phyloP scores from a whole-genome alignment of 2,888 invertebrate species.

The Drosophila villosipedis region DNA sequence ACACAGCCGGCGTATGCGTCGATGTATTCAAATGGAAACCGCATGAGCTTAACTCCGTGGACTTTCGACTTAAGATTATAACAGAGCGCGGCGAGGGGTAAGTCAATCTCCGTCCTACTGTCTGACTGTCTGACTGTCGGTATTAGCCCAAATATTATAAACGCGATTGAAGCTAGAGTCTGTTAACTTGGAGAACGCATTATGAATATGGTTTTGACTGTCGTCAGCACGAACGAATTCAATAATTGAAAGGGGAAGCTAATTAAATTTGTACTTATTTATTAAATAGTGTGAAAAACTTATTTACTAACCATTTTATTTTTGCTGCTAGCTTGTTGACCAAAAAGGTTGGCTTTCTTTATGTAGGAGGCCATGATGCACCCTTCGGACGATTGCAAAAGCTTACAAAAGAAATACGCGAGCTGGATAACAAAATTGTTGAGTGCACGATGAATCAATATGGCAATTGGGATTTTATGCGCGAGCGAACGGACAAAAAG shows the following conservation, averaged over 20 bases:
- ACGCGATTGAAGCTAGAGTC: not conserved
- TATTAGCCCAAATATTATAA: not conserved
- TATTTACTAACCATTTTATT: slow-evolving; percentile 6
- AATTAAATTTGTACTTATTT: not conserved
- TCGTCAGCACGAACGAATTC: not conserved
- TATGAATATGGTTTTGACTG: not conserved
- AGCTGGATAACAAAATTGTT: slow-evolving; percentile 96
- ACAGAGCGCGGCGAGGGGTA: slow-evolving; percentile 91
- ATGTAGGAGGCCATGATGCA: slow-evolving; percentile 89
- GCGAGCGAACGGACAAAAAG: slow-evolving; percentile 98
- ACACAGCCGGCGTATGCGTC: slow-evolving; percentile 92
- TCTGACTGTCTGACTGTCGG: not conserved
- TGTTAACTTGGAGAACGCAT: not conserved
- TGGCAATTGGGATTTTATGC: slow-evolving; percentile 95
- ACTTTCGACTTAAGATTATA: slow-evolving; percentile 95
- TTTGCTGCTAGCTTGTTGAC: slow-evolving; percentile 87
- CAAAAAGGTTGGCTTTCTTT: slow-evolving; percentile 90
- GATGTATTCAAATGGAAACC: slow-evolving; percentile 99
- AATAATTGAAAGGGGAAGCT: not conserved
- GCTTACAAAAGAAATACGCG: slow-evolving; percentile 91
- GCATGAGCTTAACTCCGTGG: slow-evolving; percentile 95
- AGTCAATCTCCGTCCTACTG: slow-evolving; percentile 66
- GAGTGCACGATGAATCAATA: slow-evolving; percentile 94
- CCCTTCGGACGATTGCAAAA: slow-evolving; percentile 91
- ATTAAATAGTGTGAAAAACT: not conserved